Conservation (phyloP, 2,888 invertebrate genomes). For the Masnerella sp. region DNA sequence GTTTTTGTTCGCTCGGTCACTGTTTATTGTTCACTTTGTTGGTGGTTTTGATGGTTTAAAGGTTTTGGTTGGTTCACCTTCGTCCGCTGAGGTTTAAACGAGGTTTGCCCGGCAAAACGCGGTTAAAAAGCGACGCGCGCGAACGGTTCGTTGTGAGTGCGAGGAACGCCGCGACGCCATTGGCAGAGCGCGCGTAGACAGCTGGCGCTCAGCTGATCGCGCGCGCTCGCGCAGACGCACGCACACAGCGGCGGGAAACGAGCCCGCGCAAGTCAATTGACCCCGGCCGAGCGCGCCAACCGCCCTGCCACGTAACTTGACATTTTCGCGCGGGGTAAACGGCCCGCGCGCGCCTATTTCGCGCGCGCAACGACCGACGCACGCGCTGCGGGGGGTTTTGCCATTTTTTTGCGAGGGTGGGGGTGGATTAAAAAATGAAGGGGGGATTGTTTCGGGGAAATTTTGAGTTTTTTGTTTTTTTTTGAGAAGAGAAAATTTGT, state of each 20-base stretch:
- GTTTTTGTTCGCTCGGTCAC: too few relatives aligned
- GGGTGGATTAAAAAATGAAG: too few relatives aligned
- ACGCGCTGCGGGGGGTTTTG: too few relatives aligned
- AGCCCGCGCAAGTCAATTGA: slow-evolving; percentile 41
- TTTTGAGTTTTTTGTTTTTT: too few relatives aligned
- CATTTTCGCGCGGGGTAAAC: slow-evolving; percentile 52
- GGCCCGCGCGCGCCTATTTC: slow-evolving; percentile 24
- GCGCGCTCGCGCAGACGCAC: slow-evolving; percentile 8
- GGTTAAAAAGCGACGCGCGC: background rate
- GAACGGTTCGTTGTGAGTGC: background rate
- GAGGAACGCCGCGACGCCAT: slow-evolving; percentile 12
- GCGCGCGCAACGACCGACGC: too few relatives aligned
- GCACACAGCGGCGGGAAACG: slow-evolving; percentile 24
- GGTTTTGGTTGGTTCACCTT: too few relatives aligned
- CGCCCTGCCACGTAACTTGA: slow-evolving; percentile 47
- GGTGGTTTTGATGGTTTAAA: too few relatives aligned
- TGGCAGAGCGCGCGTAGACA: slow-evolving; percentile 34
- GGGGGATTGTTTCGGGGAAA: too few relatives aligned
- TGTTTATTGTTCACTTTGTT: too few relatives aligned
- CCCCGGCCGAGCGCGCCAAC: slow-evolving; percentile 45
- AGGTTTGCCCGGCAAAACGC: background rate
- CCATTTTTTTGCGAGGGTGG: too few relatives aligned
- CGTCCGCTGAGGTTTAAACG: too few relatives aligned
- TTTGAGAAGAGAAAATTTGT: too few relatives aligned
- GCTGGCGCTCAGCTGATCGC: slow-evolving; percentile 53